These are phyloP conservation scores for Rhynchonycteris naso DNA, from an alignment of 2,797 vertebrate species.

Conservation along the genomic window DNA sequence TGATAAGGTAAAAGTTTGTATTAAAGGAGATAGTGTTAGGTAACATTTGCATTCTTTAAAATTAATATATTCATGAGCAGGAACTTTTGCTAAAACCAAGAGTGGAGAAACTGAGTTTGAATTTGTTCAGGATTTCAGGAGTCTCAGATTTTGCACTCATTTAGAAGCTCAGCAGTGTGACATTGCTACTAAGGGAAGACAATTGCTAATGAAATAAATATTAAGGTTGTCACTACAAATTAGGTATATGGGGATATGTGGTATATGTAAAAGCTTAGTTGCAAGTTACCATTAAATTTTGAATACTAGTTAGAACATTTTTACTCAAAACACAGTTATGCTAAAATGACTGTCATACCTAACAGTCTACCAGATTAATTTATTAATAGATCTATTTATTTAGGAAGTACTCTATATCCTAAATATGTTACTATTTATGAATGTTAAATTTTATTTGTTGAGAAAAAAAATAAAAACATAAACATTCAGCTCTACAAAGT, in stretches of 20 bases:
- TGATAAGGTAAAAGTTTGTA: not conserved
- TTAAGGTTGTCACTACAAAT: not conserved
- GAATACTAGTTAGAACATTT: not conserved
- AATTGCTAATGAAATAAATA: not conserved
- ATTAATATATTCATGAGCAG: not conserved
- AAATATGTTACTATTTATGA: not conserved
- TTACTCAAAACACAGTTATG: not conserved
- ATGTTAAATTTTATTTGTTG: not conserved
- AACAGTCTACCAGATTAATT: not conserved
- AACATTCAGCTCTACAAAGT: not conserved
- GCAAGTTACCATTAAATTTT: not conserved
- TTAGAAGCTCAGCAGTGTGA: not conserved
- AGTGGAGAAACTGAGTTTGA: not conserved
- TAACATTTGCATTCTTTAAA: not conserved
- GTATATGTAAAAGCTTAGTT: not conserved
- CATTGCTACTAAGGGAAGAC: not conserved
- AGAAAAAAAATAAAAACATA: not conserved
- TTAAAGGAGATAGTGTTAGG: not conserved
- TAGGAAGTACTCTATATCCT: not conserved
- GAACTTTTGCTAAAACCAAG: not conserved
- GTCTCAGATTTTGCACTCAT: not conserved
- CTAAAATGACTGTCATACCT: not conserved
- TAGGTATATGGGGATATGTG: not conserved
- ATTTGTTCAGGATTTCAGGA: not conserved
- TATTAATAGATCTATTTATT: not conserved